These are phyloP conservation scores for Ibycter americanus DNA, from an alignment of 2,797 vertebrate genomes.

Conservation along the genomic window DNA sequence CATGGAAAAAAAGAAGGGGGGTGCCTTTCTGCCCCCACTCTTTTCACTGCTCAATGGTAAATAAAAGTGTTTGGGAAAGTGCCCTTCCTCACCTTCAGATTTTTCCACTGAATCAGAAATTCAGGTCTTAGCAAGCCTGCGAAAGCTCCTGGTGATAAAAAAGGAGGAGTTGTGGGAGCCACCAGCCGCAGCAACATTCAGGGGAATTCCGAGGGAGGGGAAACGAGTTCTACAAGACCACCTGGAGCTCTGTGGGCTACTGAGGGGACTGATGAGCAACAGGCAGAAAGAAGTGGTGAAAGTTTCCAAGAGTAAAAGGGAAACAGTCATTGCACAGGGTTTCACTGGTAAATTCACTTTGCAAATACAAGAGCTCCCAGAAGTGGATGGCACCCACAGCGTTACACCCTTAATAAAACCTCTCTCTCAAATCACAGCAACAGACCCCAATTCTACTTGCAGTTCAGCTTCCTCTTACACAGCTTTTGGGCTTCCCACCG, in stretches of 20 bases:
- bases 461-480: neutral
- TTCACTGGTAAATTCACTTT: neutral
- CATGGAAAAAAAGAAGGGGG: neutral
- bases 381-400: neutral
- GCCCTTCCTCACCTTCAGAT: neutral
- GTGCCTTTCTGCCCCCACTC: neutral
- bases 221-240: neutral
- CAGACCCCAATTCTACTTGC: neutral
- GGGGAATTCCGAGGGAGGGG: neutral
- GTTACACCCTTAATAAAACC: neutral
- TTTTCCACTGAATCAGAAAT: neutral
- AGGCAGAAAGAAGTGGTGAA: neutral
- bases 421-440: neutral
- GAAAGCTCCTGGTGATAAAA: neutral
- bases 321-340: neutral
- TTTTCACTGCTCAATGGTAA: neutral
- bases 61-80: neutral
- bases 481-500: neutral
- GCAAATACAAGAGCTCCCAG: neutral
- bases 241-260: neutral
- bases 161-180: neutral
- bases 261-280: neutral
- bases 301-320: neutral
- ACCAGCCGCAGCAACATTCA: neutral
- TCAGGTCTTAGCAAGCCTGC: neutral